Evolutionary conservation across 2,888 invertebrate species (phyloP).

Genomic region (Sturmia bella): DNA sequence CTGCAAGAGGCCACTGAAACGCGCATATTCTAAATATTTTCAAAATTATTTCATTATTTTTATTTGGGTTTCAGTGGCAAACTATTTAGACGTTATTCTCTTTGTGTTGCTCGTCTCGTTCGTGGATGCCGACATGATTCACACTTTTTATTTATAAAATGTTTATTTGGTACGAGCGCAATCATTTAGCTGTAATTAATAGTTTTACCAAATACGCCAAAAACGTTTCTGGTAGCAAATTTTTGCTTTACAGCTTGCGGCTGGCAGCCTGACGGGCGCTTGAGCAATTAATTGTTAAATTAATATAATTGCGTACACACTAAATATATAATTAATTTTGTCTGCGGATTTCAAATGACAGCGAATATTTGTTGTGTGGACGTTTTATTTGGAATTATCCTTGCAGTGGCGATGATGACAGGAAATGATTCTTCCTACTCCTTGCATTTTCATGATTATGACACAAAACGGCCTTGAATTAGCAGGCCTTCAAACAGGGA

Average conservation of each 20-base stretch:
- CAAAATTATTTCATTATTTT: not conserved
- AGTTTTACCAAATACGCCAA: constrained; percentile 35
- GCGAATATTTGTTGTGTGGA: not conserved
- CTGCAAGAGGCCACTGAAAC: not conserved
- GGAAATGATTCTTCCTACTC: no score
- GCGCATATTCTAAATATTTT: constrained; percentile 26
- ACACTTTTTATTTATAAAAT: not conserved
- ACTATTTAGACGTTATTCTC: no score
- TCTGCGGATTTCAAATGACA: constrained; percentile 1
- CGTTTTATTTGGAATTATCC: not conserved
- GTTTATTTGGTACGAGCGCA: constrained; percentile 20
- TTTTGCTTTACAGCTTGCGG: not conserved
- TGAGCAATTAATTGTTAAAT: constrained; percentile 31
- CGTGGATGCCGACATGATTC: not conserved
- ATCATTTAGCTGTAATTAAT: constrained; percentile 1
- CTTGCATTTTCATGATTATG: no score
- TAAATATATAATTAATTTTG: constrained; percentile 42
- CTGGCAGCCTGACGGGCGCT: constrained; percentile 22
- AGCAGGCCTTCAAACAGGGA: no score
- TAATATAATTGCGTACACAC: not conserved
- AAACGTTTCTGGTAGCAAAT: constrained; percentile 24
- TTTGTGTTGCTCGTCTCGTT: not conserved
- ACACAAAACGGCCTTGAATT: no score
- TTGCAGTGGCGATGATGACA: no score
- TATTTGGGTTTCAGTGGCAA: no score